phyloP scores from a whole-genome alignment of 2,113 vertebrate genomes.

The Onychorhynchus coronatus region DNA sequence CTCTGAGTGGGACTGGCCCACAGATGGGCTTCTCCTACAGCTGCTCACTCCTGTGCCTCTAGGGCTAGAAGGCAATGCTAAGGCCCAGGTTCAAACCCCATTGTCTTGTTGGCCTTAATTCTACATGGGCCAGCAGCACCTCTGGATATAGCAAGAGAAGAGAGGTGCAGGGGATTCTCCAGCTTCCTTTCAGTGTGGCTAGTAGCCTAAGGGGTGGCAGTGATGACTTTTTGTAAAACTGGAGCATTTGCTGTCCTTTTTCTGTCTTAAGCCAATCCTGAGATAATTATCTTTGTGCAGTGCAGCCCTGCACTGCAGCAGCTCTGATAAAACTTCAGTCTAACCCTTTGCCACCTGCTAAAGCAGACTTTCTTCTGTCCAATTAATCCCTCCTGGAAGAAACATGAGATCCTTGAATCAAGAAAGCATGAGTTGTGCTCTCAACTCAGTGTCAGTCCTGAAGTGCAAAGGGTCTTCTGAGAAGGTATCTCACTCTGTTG shows the following conservation, averaged over 20 bases:
- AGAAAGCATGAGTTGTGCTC: conserved; percentile 11
- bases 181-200: neutral
- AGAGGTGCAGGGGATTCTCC: neutral
- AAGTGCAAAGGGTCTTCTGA: conserved; percentile 32
- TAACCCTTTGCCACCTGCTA: conserved; percentile 47
- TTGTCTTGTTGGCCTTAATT: neutral
- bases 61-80: neutral
- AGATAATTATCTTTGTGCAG: conserved; percentile 37
- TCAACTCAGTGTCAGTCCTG: neutral
- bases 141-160: neutral
- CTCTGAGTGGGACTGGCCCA: neutral
- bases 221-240: neutral
- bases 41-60: neutral
- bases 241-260: neutral
- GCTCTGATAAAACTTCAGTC: conserved; percentile 18
- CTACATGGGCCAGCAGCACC: neutral
- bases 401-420: conserved; percentile 35
- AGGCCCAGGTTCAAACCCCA: neutral
- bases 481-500: neutral
- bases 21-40: neutral
- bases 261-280: neutral
- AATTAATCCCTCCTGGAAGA: conserved; percentile 50
- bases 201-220: neutral
- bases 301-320: neutral
- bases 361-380: conserved; percentile 47